These are phyloP conservation scores for Actinostola sp. DNA, from an alignment of 92 coral and sea anemone genomes.

Conservation along the genomic window DNA sequence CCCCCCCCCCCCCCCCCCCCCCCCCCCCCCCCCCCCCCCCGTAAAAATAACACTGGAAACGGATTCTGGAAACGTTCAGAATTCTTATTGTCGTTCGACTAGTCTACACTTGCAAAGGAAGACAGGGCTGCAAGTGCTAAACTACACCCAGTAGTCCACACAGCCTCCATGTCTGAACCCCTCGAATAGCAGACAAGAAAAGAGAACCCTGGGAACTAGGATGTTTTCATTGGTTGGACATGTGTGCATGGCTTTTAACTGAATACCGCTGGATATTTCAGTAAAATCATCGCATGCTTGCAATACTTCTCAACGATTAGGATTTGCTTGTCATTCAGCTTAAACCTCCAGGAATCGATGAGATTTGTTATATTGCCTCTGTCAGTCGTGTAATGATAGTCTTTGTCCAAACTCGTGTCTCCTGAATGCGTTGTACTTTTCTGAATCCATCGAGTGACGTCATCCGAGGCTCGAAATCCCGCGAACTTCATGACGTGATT, in stretches of 20 bases:
- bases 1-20: no score
- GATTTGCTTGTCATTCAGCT: conserved; percentile 35
- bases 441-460: conserved; percentile 44
- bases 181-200: no score
- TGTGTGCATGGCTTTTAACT: not conserved
- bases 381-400: conserved; percentile 58
- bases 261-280: conserved; percentile 43
- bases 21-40: no score
- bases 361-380: conserved; percentile 53
- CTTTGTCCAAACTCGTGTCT: not conserved
- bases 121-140: no score
- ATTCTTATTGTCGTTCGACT: no score
- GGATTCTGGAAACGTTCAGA: no score
- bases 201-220: no score
- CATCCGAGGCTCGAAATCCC: conserved; percentile 51
- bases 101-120: no score
- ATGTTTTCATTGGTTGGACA: no score
- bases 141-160: no score
- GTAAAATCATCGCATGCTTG: conserved; percentile 56
- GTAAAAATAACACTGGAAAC: no score
- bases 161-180: no score
- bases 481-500: conserved; percentile 62
- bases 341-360: conserved; percentile 67
- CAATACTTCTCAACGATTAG: conserved; percentile 69
- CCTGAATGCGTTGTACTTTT: conserved; percentile 17